These are phyloP conservation scores for Gephyroberyx darwinii DNA, from an alignment of 2,797 vertebrate genomes.

Conservation along the genomic window DNA sequence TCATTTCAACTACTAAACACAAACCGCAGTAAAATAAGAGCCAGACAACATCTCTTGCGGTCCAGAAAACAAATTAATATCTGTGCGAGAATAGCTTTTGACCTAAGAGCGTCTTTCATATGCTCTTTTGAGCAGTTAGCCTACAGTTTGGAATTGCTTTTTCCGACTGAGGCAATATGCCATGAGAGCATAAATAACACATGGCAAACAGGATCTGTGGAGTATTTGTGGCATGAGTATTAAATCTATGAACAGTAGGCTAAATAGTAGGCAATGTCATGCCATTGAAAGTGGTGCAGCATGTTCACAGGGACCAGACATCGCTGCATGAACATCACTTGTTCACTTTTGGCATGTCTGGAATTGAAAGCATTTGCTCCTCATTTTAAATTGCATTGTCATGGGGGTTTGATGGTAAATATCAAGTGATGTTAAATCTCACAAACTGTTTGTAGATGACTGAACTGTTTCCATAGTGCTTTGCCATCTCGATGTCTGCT, in stretches of 20 bases:
- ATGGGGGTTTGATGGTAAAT: constrained; percentile 9
- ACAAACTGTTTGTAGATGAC: constrained; percentile 34
- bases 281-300: constrained; percentile 11
- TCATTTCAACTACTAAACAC: constrained; percentile 62
- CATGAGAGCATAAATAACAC: constrained; percentile 52
- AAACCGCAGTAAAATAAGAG: constrained; percentile 63
- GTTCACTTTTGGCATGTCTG: constrained; percentile 14
- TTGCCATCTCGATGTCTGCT: constrained; percentile 56
- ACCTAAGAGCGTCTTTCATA: constrained; percentile 59
- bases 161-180: constrained; percentile 61
- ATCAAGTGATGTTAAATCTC: constrained; percentile 24
- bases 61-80: constrained; percentile 69
- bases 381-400: constrained; percentile 19
- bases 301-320: neutral
- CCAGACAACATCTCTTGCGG: constrained; percentile 66
- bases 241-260: constrained; percentile 25
- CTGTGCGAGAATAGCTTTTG: constrained; percentile 71
- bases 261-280: constrained; percentile 14
- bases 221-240: constrained; percentile 29
- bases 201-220: constrained; percentile 24
- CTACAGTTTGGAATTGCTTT: constrained; percentile 50
- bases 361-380: neutral
- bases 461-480: constrained; percentile 35
- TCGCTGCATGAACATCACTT: neutral
- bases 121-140: constrained; percentile 33